These are phyloP conservation scores for Brevipalpus yothersi DNA, from an alignment of 1,140 invertebrate species.

Conservation along the genomic window DNA sequence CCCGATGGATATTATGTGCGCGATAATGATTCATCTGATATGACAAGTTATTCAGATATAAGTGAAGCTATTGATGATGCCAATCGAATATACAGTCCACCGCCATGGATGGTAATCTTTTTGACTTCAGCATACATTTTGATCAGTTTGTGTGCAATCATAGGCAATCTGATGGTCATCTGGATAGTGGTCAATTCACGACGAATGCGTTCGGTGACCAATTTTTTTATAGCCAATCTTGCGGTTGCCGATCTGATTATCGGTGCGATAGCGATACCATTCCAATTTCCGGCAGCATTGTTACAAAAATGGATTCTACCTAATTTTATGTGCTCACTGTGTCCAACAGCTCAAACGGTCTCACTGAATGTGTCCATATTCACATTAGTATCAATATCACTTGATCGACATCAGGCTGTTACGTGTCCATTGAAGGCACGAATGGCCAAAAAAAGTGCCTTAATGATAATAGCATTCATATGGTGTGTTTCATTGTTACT, in stretches of 20 bases:
- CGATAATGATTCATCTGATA: too few relatives aligned
- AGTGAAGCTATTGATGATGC: not conserved
- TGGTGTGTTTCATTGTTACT: conserved; percentile 4
- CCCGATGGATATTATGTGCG: too few relatives aligned
- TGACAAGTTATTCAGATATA: too few relatives aligned
- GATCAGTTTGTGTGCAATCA: conserved; percentile 46
- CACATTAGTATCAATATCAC: conserved; percentile 53
- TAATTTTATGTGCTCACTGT: conserved; percentile 39
- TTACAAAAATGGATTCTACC: conserved; percentile 61
- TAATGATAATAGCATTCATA: conserved; percentile 4
- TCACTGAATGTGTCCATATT: conserved; percentile 61
- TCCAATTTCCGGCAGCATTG: conserved; percentile 42
- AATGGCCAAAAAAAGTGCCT: conserved; percentile 1
- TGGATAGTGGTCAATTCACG: conserved; percentile 57
- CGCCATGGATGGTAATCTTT: not conserved
- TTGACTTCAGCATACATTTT: conserved; percentile 41
- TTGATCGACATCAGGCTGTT: conserved; percentile 61
- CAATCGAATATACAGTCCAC: not conserved
- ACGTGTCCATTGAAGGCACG: conserved; percentile 40
- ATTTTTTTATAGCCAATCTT: conserved; percentile 75
- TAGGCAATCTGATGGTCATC: conserved; percentile 70
- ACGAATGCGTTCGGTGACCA: conserved; percentile 65
- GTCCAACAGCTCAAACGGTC: conserved; percentile 48
- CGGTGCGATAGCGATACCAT: conserved; percentile 55
- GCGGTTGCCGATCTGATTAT: conserved; percentile 73